Conservation (phyloP, 2,797 vertebrate species). For the Galago senegalensis region DNA sequence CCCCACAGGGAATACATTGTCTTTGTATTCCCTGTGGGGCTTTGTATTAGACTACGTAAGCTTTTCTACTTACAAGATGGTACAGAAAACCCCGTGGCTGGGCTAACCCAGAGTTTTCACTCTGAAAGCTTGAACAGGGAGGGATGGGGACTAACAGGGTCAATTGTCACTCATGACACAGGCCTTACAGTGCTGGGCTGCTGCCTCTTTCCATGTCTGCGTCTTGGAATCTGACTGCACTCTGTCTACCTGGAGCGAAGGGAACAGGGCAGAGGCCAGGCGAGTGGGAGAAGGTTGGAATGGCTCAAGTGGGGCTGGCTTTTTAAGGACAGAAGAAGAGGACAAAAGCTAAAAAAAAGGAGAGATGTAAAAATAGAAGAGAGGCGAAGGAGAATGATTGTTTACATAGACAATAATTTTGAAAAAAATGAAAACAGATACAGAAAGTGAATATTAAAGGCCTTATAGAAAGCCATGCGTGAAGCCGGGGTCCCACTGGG, state of each 20-base stretch:
- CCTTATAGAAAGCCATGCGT: conserved; percentile 3
- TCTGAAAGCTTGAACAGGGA: neutral
- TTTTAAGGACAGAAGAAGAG: neutral
- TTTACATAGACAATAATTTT: neutral
- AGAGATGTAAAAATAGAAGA: neutral
- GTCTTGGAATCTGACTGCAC: neutral
- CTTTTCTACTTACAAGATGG: neutral
- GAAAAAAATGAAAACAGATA: neutral
- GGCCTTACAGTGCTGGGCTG: neutral
- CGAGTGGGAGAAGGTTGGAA: neutral
- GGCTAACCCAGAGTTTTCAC: neutral
- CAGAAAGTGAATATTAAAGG: neutral
- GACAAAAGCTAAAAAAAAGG: neutral
- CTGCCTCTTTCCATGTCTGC: neutral
- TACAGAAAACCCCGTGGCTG: neutral
- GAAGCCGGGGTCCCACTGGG: neutral
- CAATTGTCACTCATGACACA: neutral
- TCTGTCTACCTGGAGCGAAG: neutral
- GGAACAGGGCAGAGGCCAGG: no score
- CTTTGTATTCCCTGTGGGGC: neutral
- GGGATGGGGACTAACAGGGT: fast-evolving
- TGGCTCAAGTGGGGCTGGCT: neutral
- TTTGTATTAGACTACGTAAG: neutral
- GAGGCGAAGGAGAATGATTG: neutral
- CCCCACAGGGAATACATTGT: neutral